Evolutionary conservation across 2,113 vertebrate genomes (phyloP), one percentile per base, ranked within the genome.

Genomic region (Psittacula cyanocephala): DNA sequence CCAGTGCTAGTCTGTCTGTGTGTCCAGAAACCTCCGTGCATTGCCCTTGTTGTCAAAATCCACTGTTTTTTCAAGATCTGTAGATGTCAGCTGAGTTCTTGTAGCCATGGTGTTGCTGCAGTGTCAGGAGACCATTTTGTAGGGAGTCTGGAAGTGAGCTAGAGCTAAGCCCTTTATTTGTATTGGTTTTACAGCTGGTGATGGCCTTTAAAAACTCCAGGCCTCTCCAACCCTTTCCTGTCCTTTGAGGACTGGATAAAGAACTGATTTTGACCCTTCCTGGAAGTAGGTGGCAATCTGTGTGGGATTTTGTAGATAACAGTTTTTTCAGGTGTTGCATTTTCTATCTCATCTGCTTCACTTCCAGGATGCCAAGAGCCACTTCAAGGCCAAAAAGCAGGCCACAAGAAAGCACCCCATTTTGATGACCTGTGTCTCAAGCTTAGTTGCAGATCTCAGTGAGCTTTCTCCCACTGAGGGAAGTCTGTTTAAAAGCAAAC

Each of bases 371-470:
- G 15, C 31, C 59, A 77, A 74, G 46, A 80, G 43, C 43, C 46
- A 29, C 46, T 80, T 27, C 1, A 2, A 49, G 33, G 39, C 67
- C 4, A 2, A 80, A 89, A 86, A 2, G 1, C 0, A 0, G 19
- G 29, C 47, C 1, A 3, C 3, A 8, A 33, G 41, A 29, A 59
- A 78, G 41, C 1, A 3, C 22, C 0, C 0, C 4, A 9, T n/a
- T 74, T 87, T 52, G 39, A 46, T 37, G 60, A 80, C 23, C 31
- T 84, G 53, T 0, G 0, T 59, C 44, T 77, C 49, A 49, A 47
- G 11, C 9, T 41, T 35, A 35, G 29, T 7, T 46, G 25, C 47
- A 86, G 81, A 65, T 50, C 33, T 29, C 77, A 33, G 52, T 28
- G 46, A 87, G 50, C 60, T 91, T 74, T 74, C 35, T 22, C n/a